Evolutionary conservation across 2,797 vertebrate genomes (phyloP), one percentile per base, ranked within the genome.

Genomic region (Mionectes olivaceus): DNA sequence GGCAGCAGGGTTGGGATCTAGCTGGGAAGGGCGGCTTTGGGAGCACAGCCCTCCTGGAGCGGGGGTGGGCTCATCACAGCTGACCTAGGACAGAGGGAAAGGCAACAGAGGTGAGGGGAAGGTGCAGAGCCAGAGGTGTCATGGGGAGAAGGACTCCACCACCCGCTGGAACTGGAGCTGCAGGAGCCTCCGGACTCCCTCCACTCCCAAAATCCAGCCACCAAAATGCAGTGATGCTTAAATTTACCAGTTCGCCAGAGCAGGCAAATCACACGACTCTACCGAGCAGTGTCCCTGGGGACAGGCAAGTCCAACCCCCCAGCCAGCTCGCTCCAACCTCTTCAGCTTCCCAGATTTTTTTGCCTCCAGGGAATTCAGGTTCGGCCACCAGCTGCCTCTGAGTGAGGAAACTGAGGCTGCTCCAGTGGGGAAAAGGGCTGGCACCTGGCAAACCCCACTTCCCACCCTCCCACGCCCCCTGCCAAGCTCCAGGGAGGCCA

Each of bases 41-140:
- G 14, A 83, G 95, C 30, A 7, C 33, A 39, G 82, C 25, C 61
- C 79, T 90, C 84, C 53, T 64, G 85, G 46, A 1, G 2, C 24
- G 0, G 19, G 27, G 74, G 13, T 3, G 1, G 37, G 67, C 93
- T 47, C 95, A 96, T 97, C 85, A 69, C 83, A 64, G 91, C 50
- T 56, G 52, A 55, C 59, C 97, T 98, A 69, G 9, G 95, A 84
- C 61, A 61, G 87, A 91, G 39, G 77, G 69, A 95, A 25, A 94
- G 64, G 71, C 50, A 49, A 95, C 22, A 91, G 43, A 83, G 3
- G 86, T 97, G 79, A 98, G 87, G 22, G 63, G 19, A 69, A 9
- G 21, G 37, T 2, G 27, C 24, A 37, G 3, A 44, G 53, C 89
- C 89, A 19, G 7, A 8, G 27, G 6, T 5, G 39, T 10, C 33